Evolutionary conservation across 2,113 vertebrate genomes (phyloP), one percentile per base, ranked within the genome.

Genomic region (Butastur rufipennis): DNA sequence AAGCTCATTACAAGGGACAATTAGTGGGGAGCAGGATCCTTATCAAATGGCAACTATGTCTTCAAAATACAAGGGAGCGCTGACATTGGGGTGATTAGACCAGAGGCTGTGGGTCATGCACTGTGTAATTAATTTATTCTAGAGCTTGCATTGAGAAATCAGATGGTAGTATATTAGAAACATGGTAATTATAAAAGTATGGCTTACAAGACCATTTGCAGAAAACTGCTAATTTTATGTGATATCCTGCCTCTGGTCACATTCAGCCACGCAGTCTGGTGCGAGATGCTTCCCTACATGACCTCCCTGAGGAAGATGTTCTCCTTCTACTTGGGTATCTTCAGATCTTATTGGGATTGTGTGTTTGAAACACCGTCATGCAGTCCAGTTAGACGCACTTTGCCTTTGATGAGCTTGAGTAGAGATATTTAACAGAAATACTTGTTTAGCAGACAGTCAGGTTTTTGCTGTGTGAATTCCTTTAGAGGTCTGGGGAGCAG

Each of bases 351-450:
- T 4, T 13, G 14, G 43, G 34, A 31, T 2, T 11, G 7, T 6
- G 25, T 15, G 29, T 56, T 81, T 27, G 13, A 63, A 75, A 11
- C 11, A 2, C 3, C 0, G 0, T 5, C 17, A 2, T 11, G 8
- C 25, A 11, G 55, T 17, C 50, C 59, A 31, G 11, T 84, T 50
- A 65, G 63, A 73, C 20, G 26, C 40, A 16, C 17, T 71, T 48
- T 40, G 29, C 50, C 48, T 68, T 56, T 47, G 59, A 27, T 36
- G 34, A 47, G 9, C 47, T 86, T 15, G 10, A 81, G 29, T 16
- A 25, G 72, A 72, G 16, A 10, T 12, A 3, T 21, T 15, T 21
- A 72, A 50, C 15, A 58, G 50, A 14, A 71, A 62, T 12, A 7
- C n/a, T 66, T 50, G 63, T 83, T 78, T 34, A 81, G 40, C 3